Evolutionary conservation across 2,113 vertebrate species (phyloP).

Genomic region (Pogona vitticeps): DNA sequence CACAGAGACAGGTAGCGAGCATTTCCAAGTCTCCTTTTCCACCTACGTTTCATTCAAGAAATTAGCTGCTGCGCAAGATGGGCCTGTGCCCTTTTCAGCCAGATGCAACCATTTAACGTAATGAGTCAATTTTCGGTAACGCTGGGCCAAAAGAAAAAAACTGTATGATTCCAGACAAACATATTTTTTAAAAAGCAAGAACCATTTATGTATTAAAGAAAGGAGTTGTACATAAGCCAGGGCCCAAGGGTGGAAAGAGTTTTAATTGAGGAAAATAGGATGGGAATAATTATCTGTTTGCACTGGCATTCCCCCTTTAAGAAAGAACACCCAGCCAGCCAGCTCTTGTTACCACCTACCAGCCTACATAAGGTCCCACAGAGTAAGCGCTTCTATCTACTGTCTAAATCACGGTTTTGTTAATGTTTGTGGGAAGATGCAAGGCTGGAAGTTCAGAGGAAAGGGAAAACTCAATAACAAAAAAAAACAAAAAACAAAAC

Average conservation of each 20-base stretch:
- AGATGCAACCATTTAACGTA: background rate
- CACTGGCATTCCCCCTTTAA: background rate
- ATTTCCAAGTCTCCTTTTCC: background rate
- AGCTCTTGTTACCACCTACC: background rate
- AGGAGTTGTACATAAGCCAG: background rate
- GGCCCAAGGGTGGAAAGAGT: background rate
- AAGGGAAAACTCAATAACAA: background rate
- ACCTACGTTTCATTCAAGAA: background rate
- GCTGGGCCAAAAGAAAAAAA: background rate
- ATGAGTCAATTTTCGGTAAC: background rate
- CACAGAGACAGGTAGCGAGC: background rate
- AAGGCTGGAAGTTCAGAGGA: background rate
- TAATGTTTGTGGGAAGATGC: background rate
- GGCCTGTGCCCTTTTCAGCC: background rate
- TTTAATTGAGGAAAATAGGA: background rate
- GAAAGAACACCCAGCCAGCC: background rate
- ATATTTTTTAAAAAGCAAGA: background rate
- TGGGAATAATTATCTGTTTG: background rate
- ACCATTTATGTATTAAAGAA: background rate
- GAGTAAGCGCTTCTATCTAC: background rate
- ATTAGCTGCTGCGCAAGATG: background rate
- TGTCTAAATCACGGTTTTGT: background rate
- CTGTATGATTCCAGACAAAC: background rate
- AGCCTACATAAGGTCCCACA: background rate
- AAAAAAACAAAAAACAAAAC: background rate